A percentile compares a stretch with the other conserved stretches of the same genome.
These are phyloP conservation scores for Morpho helenor DNA, from an alignment of 2,888 invertebrate species.

Conservation along the genomic window DNA sequence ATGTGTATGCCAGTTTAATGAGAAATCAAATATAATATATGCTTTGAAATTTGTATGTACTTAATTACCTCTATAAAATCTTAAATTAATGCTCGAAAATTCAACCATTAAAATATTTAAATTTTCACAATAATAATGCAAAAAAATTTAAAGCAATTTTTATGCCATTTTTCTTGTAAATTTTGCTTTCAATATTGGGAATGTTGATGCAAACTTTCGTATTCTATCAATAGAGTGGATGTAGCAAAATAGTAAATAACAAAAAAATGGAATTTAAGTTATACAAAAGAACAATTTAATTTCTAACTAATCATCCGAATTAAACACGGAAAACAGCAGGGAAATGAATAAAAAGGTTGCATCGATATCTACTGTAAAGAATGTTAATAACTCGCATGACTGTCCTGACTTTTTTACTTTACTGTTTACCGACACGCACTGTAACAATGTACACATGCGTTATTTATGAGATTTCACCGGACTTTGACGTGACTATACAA, in stretches of 20 bases:
- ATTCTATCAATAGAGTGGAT: not conserved
- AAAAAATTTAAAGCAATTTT: no score
- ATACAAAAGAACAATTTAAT: constrained; percentile 1
- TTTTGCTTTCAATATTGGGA: no score
- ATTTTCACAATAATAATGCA: no score
- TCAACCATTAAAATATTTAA: no score
- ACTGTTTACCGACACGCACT: constrained; percentile 31
- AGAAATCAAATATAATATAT: no score
- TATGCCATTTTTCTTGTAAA: no score
- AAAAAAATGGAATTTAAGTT: not conserved
- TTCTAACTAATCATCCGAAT: constrained; percentile 21
- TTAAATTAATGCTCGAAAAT: no score
- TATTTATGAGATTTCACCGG: constrained; percentile 34
- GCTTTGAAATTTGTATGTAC: no score
- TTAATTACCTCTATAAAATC: no score
- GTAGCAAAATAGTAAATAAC: not conserved
- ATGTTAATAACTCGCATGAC: constrained; percentile 29
- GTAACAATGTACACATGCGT: constrained; percentile 24
- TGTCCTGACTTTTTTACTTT: constrained; percentile 23
- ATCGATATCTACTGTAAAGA: constrained; percentile 19
- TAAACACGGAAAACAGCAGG: constrained; percentile 20
- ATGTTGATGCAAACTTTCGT: not conserved
- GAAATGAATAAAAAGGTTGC: constrained; percentile 20
- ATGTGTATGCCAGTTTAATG: no score
- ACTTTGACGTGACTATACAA: constrained; percentile 27